Conservation (phyloP, 2,113 vertebrate genomes). For the Cyprinodon brontotheroides region DNA sequence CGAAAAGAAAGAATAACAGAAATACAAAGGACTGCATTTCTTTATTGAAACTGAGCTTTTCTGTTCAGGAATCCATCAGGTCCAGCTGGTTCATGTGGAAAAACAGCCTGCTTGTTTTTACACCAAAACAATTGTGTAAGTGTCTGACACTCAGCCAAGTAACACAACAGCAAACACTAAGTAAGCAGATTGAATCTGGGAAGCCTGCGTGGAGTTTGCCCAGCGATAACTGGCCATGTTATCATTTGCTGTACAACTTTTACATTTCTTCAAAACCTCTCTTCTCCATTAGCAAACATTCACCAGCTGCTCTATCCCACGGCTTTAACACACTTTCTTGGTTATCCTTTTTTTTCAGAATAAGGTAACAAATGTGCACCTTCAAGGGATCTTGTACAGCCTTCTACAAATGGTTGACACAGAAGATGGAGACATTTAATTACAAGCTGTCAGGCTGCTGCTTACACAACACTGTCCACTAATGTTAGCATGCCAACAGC, state of each 20-base stretch:
- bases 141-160: constrained; percentile 49
- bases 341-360: constrained; percentile 22
- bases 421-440: constrained; percentile 11
- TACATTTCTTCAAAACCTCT: constrained; percentile 34
- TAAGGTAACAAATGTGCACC: constrained; percentile 28
- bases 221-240: constrained; percentile 42
- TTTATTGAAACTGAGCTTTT: constrained; percentile 11
- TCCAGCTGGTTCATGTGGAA: constrained; percentile 21
- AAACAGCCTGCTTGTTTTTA: constrained; percentile 19
- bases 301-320: constrained; percentile 18
- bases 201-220: constrained; percentile 35
- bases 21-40: background rate
- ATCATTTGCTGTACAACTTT: constrained; percentile 29
- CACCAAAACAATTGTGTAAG: constrained; percentile 32
- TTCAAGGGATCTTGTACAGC: constrained; percentile 1
- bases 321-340: constrained; percentile 1
- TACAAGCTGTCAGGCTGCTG: constrained; percentile 23
- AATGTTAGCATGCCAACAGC: background rate
- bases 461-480: constrained; percentile 5
- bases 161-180: constrained; percentile 54
- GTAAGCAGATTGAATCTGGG: constrained; percentile 49
- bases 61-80: constrained; percentile 26
- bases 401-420: constrained; percentile 1
- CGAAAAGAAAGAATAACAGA: constrained; percentile 3
- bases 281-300: constrained; percentile 46